phyloP scores from a whole-genome alignment of 1,140 invertebrate genomes.

The Pachyrhynchus sulphureomaculatus region DNA sequence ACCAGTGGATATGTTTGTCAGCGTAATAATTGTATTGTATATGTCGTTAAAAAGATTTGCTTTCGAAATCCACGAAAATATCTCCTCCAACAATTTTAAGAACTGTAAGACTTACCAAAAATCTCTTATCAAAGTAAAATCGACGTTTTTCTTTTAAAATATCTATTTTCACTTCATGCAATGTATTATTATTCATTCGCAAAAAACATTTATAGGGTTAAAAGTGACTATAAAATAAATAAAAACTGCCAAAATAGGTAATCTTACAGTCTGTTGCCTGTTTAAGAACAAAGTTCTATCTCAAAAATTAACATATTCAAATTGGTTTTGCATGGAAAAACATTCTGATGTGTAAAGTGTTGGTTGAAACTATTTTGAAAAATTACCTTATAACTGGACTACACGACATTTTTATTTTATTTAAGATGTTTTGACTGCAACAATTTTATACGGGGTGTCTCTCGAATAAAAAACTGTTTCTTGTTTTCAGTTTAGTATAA shows the following conservation, averaged over 20 bases:
- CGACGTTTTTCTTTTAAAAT: not conserved
- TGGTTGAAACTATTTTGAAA: too few relatives aligned
- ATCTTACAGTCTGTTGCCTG: slow-evolving; percentile 6
- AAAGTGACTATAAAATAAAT: not conserved
- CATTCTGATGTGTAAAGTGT: too few relatives aligned
- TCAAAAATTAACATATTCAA: slow-evolving; percentile 6
- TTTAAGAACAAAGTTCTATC: slow-evolving; percentile 2
- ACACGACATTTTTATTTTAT: not conserved
- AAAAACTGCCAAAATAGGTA: slow-evolving; percentile 5
- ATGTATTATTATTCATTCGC: not conserved
- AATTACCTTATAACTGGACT: not conserved
- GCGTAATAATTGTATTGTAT: too few relatives aligned
- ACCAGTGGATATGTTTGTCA: too few relatives aligned
- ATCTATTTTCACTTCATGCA: slow-evolving; percentile 7
- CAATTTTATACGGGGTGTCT: not conserved
- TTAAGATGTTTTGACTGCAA: too few relatives aligned
- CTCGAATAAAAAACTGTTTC: too few relatives aligned
- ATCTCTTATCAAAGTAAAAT: not conserved
- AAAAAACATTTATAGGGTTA: not conserved
- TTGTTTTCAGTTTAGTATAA: too few relatives aligned
- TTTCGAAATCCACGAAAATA: too few relatives aligned
- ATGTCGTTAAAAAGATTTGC: too few relatives aligned
- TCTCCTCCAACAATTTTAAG: too few relatives aligned
- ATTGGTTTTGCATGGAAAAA: not conserved
- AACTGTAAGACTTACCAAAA: slow-evolving; percentile 1